phyloP scores from a whole-genome alignment of 2,113 vertebrate genomes.

The Anseranas semipalmata region DNA sequence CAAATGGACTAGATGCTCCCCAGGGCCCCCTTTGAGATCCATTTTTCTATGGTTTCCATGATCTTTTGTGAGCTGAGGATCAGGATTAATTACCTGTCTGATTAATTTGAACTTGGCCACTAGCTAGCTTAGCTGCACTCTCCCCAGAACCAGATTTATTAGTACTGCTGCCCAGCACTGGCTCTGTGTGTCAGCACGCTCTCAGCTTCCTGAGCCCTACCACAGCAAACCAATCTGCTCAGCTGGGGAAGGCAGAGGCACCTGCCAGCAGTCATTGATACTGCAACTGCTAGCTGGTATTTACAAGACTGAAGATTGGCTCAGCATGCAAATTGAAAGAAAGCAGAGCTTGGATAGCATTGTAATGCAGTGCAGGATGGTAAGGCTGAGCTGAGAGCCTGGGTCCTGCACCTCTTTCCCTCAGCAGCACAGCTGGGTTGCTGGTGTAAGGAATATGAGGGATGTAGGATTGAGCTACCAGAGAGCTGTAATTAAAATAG shows the following conservation, averaged over 20 bases:
- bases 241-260: background rate
- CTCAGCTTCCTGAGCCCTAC: background rate
- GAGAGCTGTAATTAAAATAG: background rate
- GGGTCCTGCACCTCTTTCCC: fast-evolving
- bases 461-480: background rate
- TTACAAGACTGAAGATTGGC: background rate
- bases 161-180: background rate
- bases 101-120: background rate
- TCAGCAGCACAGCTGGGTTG: fast-evolving
- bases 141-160: background rate
- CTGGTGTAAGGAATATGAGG: background rate
- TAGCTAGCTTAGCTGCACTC: background rate
- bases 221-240: background rate
- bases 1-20: background rate
- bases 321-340: background rate
- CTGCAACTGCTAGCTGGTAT: background rate
- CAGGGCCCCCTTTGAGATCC: background rate
- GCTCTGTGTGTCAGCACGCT: background rate
- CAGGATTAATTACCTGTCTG: background rate
- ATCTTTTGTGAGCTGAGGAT: background rate
- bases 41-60: background rate
- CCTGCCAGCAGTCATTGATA: background rate
- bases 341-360: background rate
- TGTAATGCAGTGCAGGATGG: background rate
- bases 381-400: background rate